Base-by-base conservation (phyloP, 2,797 vertebrate genomes). In the Leptoclinus maculatus region DNA sequence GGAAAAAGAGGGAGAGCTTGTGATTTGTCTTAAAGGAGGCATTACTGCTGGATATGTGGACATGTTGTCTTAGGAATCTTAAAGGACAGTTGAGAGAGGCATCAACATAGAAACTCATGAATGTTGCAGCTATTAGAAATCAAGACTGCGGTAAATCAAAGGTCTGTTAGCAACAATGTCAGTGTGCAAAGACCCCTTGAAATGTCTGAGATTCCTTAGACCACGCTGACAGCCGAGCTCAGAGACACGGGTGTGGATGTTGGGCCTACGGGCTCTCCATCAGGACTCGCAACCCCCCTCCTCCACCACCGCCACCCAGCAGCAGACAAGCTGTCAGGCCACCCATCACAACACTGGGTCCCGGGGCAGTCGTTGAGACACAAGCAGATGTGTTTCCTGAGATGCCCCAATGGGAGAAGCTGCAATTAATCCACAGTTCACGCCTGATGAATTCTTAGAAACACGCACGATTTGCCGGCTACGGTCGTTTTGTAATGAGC, bases 341-440 rank as follows among this genome's bases (percentile, higher is more conserved):
- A 19, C 66, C 64, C 63, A 34, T 89, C 85, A 80, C 41, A 83
- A 71, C 83, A 53, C 38, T 14, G 23, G 38, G 49, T 78, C 88
- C 86, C 9, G 27, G 65, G 77, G 83, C 71, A 57, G 66, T 72
- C 49, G 74, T 64, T 64, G 65, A 51, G 78, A 88, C 77, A 68
- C 68, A 14, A 72, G 34, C 80, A 81, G 80, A 89, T 88, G 91
- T 77, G 81, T 87, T 88, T 74, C 56, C 58, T 73, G 67, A 71
- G 41, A 62, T 1, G 5, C 34, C 69, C 57, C 57, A 11, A 12
- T 49, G 66, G 56, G 67, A 80, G 70, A 72, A 19, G 71, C 69
- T 65, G 1, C 66, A 71, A 59, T 83, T 64, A 76, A 87, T 58
- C 43, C 57, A 23, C 73, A 49, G 59, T 66, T 72, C 23, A 54